These are phyloP conservation scores for Hemibagrus guttatus DNA, from an alignment of 2,797 vertebrate genomes.

Conservation along the genomic window DNA sequence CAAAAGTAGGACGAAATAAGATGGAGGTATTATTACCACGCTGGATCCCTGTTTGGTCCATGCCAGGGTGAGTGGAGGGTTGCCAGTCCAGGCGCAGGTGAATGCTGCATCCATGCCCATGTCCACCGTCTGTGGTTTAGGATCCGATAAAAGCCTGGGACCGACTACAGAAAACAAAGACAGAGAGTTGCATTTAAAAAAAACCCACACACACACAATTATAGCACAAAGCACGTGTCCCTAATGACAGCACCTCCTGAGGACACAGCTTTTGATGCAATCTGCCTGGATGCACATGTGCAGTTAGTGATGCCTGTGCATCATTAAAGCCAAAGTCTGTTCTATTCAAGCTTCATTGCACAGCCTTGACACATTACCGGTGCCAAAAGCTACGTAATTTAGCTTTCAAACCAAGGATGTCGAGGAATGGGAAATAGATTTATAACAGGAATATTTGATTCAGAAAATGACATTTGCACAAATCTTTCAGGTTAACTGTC, in stretches of 20 bases:
- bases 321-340: slow-evolving; percentile 2
- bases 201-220: background rate
- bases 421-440: background rate
- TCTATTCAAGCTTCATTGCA: background rate
- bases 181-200: background rate
- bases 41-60: slow-evolving; percentile 86
- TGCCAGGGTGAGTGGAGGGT: slow-evolving; percentile 86
- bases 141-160: slow-evolving; percentile 82
- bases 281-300: background rate
- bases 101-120: slow-evolving; percentile 85
- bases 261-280: slow-evolving; percentile 10
- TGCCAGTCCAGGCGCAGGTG: slow-evolving; percentile 88
- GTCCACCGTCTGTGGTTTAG: slow-evolving; percentile 82
- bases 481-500: too few species aligned
- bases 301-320: background rate
- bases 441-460: background rate
- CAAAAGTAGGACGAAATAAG: background rate
- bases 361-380: slow-evolving; percentile 9
- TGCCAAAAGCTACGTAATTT: background rate
- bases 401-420: background rate
- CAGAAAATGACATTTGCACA: background rate
- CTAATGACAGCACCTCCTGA: background rate
- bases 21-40: slow-evolving; percentile 74
- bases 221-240: background rate
- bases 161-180: slow-evolving; percentile 73